phyloP scores from a whole-genome alignment of 1,140 invertebrate species.

The Acromyrmex echinatior region DNA sequence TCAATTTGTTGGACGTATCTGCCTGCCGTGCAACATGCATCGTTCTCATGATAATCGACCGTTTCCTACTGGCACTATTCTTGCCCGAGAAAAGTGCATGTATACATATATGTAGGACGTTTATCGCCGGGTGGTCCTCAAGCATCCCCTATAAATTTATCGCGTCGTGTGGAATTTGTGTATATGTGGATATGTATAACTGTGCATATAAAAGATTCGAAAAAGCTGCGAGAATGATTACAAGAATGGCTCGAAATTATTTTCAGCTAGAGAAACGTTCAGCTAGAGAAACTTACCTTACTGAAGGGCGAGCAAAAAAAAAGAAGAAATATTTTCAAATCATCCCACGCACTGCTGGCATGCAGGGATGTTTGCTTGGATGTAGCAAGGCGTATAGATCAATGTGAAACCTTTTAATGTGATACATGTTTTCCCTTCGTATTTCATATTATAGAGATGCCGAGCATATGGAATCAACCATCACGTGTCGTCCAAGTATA shows the following conservation, averaged over 20 bases:
- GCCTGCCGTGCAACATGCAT: constrained; percentile 75
- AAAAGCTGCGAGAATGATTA: neutral
- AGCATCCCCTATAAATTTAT: constrained; percentile 32
- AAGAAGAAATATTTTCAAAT: constrained; percentile 25
- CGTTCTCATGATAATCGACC: constrained; percentile 55
- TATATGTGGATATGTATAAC: neutral
- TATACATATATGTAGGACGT: constrained; percentile 34
- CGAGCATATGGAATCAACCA: constrained; percentile 78
- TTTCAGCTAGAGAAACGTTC: neutral
- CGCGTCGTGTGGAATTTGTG: neutral
- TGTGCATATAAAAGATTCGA: neutral
- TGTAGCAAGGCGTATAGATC: constrained; percentile 60
- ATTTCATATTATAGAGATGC: constrained; percentile 83
- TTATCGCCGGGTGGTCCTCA: constrained; percentile 34
- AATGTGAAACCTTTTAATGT: constrained; percentile 69
- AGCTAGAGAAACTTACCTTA: neutral
- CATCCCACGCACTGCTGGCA: constrained; percentile 46
- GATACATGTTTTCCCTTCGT: constrained; percentile 78
- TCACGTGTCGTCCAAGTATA: constrained; percentile 77
- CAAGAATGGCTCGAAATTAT: constrained; percentile 6
- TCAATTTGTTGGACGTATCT: constrained; percentile 72
- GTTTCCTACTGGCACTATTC: constrained; percentile 38
- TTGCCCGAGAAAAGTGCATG: constrained; percentile 64
- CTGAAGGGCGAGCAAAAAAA: neutral
- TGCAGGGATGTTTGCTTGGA: constrained; percentile 63